These are phyloP conservation scores for Stratiolaelaps scimitus DNA, from an alignment of 1,140 invertebrate genomes.

Conservation along the genomic window DNA sequence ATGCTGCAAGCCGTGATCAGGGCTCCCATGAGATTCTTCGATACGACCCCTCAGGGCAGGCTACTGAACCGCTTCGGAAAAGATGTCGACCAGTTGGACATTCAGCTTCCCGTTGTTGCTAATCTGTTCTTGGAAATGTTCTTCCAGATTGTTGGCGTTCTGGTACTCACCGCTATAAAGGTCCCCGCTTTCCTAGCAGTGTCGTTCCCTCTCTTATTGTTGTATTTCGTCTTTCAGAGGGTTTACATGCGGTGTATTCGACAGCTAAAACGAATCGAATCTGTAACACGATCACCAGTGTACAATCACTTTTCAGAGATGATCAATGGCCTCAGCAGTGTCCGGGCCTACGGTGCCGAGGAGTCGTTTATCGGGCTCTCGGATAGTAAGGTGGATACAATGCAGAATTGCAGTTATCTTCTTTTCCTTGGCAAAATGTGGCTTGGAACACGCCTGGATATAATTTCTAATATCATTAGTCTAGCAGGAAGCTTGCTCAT, in stretches of 20 bases:
- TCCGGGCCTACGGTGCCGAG: constrained; percentile 35
- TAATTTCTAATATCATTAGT: not conserved
- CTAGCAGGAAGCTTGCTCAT: not conserved
- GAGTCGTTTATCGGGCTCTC: constrained; percentile 31
- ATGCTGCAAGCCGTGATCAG: constrained; percentile 68
- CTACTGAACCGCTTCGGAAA: constrained; percentile 55
- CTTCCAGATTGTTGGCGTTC: constrained; percentile 64
- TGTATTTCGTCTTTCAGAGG: constrained; percentile 60
- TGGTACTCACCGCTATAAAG: constrained; percentile 51
- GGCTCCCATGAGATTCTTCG: constrained; percentile 74
- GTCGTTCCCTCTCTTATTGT: constrained; percentile 64
- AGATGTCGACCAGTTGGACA: constrained; percentile 46
- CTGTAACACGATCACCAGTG: constrained; percentile 42
- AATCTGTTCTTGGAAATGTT: constrained; percentile 41
- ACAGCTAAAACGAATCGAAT: constrained; percentile 44
- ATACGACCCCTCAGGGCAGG: constrained; percentile 54
- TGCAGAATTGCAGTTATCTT: constrained; percentile 45
- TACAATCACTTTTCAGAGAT: constrained; percentile 45
- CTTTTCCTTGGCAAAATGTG: constrained; percentile 41
- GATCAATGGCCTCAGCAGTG: constrained; percentile 41
- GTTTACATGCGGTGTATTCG: constrained; percentile 43
- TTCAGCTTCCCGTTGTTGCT: constrained; percentile 43
- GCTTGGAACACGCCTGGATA: constrained; percentile 8
- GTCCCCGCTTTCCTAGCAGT: constrained; percentile 72
- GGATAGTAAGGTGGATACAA: constrained; percentile 37